A percentile compares a stretch with the other conserved stretches of the same genome.
Conservation (phyloP, 2,797 vertebrate genomes). For the Ctenosaura bakeri region DNA sequence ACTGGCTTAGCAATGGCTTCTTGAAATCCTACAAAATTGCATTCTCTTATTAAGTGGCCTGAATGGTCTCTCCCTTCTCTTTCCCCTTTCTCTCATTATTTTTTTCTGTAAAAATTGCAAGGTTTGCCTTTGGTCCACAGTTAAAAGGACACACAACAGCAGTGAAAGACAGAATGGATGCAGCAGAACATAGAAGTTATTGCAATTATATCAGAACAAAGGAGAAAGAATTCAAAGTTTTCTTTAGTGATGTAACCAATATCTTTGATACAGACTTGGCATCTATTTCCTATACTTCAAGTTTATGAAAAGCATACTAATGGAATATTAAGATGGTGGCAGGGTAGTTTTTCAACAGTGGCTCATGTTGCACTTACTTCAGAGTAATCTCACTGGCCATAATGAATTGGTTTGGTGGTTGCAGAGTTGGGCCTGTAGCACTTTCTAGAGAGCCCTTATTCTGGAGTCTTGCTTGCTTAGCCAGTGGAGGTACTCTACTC, state of each 20-base stretch:
- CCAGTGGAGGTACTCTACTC: slow-evolving; percentile 13
- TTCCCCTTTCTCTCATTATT: slow-evolving; percentile 17
- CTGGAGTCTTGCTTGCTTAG: background rate
- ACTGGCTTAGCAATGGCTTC: slow-evolving; percentile 89
- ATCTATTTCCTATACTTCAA: slow-evolving; percentile 75
- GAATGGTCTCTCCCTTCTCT: slow-evolving; percentile 69
- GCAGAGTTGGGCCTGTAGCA: slow-evolving; percentile 5
- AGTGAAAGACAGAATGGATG: slow-evolving; percentile 76
- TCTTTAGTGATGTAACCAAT: slow-evolving; percentile 76
- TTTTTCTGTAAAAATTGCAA: slow-evolving; percentile 70
- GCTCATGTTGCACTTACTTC: slow-evolving; percentile 43
- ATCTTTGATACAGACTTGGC: slow-evolving; percentile 67
- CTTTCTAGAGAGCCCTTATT: slow-evolving; percentile 26
- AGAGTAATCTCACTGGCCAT: slow-evolving; percentile 27
- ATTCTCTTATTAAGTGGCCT: slow-evolving; percentile 79
- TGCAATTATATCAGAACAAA: slow-evolving; percentile 82
- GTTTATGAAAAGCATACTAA: slow-evolving; percentile 78
- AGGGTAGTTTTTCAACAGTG: slow-evolving; percentile 34
- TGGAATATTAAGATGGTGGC: slow-evolving; percentile 69
- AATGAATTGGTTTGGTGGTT: slow-evolving; percentile 12
- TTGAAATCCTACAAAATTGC: slow-evolving; percentile 84
- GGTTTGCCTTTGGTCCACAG: slow-evolving; percentile 83
- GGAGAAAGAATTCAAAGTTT: slow-evolving; percentile 68
- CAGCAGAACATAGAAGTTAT: slow-evolving; percentile 85
- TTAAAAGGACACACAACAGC: slow-evolving; percentile 81